phyloP scores from a whole-genome alignment of 2,797 vertebrate genomes.

The Diplodus puntazzo region DNA sequence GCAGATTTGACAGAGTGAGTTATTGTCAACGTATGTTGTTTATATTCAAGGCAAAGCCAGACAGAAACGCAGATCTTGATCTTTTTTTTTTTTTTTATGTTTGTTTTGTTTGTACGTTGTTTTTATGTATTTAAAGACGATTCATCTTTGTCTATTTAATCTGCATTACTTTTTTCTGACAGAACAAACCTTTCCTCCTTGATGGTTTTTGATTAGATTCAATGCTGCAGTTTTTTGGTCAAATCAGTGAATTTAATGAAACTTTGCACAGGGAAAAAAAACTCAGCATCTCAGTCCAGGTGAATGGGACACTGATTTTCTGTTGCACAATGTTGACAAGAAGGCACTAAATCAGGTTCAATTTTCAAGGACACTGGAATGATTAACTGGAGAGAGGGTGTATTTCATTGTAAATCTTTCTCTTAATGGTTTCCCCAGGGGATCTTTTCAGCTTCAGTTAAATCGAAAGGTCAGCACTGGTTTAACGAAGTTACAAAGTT shows the following conservation, averaged over 20 bases:
- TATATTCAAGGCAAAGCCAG: not conserved
- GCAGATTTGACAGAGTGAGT: conserved; percentile 90
- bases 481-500: no score
- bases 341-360: not conserved
- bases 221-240: not conserved
- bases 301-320: not conserved
- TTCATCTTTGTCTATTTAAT: not conserved
- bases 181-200: not conserved
- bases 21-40: not conserved
- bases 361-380: not conserved
- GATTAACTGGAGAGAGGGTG: not conserved
- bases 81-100: not conserved
- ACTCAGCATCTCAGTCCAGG: not conserved
- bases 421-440: not conserved
- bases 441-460: not conserved
- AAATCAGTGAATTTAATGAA: not conserved
- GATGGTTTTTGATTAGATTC: not conserved
- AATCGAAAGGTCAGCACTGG: no score
- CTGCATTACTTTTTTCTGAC: not conserved
- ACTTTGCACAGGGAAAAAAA: not conserved
- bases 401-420: not conserved
- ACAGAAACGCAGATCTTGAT: not conserved
- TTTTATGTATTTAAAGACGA: not conserved
- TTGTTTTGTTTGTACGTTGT: not conserved
- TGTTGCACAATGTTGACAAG: not conserved